Evolutionary conservation across 1,140 invertebrate species (phyloP), one percentile per base, ranked within the genome.

Genomic region (Diploscapter pachys): DNA sequence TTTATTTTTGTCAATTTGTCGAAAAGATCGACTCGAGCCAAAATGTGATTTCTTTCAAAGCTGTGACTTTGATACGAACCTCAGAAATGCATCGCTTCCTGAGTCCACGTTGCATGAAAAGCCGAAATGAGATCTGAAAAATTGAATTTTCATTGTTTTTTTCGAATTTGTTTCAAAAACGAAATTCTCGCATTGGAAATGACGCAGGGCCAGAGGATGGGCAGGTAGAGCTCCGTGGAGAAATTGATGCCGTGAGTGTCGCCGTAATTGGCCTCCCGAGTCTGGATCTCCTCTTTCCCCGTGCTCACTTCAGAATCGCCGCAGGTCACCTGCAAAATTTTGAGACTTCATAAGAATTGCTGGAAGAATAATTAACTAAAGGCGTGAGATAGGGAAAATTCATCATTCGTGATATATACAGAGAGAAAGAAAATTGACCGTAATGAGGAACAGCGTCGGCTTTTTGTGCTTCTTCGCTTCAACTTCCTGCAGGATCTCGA

Each of bases 111-210:
- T 49, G 56, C 50, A 50, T 50, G 48, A 81, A 69, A 0, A 84
- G 4, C 49, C 81, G 73, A 55, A 81, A 74, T 49, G 71, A 72
- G 61, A 85, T 81, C 80, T 81, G 52, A 52, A 83, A 71, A 57
- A 62, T 53, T 48, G 52, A 54, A 80, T 56, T 54, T 3, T 59
- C n/a, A 9, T 50, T 6, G 13, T 31, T 31, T 31, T 31, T 31
- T 31, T 31, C 31, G 31, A 31, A 31, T 31, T 31, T 31, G 31
- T 31, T 31, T 31, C 31, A 31, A 31, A 65, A 8, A 54, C 48
- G 9, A 63, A 75, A 4, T 53, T 13, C 57, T 3, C 61, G 31
- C 31, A 31, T 50, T 52, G 31, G 31, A 79, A 51, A 83, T 74
- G 48, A 80, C 75, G 13, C 73, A 73, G 5, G 80, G 80, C 81